These are phyloP conservation scores for Prionace glauca DNA, from an alignment of 2,797 vertebrate genomes.

Conservation along the genomic window DNA sequence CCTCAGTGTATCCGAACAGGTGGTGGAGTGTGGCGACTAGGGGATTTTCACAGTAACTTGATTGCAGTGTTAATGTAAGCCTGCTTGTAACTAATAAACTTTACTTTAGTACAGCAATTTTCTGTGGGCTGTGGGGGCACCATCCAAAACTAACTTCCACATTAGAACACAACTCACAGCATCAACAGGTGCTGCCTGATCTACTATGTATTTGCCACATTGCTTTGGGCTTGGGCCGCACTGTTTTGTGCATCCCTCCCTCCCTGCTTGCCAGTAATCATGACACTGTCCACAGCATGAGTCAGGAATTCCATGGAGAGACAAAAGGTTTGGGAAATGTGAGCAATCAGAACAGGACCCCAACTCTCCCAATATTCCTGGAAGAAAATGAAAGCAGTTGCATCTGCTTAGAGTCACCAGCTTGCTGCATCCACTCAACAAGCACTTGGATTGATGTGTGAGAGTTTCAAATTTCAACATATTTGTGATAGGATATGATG, in stretches of 20 bases:
- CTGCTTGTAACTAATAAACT: too few species aligned
- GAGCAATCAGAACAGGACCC: neutral
- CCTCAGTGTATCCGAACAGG: too few species aligned
- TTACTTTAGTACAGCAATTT: neutral
- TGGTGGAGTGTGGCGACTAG: too few species aligned
- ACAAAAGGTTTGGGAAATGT: neutral
- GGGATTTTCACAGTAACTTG: too few species aligned
- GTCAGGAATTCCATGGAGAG: neutral
- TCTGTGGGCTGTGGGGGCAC: neutral
- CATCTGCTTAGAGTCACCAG: neutral
- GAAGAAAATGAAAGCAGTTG: neutral
- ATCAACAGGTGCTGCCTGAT: too few species aligned
- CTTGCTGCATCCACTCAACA: neutral
- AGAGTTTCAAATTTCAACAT: neutral
- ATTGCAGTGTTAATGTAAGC: too few species aligned
- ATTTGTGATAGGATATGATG: constrained; percentile 17
- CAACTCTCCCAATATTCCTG: neutral
- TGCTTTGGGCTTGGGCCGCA: too few species aligned
- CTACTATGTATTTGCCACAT: too few species aligned
- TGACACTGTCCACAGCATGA: neutral
- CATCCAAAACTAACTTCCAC: neutral
- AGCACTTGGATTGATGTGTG: neutral
- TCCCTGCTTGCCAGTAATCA: neutral
- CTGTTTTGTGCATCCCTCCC: too few species aligned
- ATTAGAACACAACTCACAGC: neutral